Conservation (phyloP, 1,140 invertebrate genomes). For the Coenobita brevimanus region DNA sequence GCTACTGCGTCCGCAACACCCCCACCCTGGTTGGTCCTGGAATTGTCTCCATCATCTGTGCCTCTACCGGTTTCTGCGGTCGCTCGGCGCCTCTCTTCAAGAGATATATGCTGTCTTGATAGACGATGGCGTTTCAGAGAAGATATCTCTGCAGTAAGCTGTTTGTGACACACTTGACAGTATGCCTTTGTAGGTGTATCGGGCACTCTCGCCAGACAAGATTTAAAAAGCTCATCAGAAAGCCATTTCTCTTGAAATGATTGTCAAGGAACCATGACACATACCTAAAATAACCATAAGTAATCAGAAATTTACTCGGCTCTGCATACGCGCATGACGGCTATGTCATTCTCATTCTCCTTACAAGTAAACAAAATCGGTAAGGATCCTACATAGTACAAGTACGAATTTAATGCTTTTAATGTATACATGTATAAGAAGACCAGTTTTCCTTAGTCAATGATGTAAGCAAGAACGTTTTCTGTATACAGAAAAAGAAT, state of each 20-base stretch:
- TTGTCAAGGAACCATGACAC: neutral
- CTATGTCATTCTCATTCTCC: no score
- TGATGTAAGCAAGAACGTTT: no score
- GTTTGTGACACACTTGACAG: neutral
- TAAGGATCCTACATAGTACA: no score
- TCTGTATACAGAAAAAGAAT: no score
- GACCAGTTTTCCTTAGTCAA: no score
- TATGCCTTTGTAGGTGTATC: no score
- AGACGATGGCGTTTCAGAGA: neutral
- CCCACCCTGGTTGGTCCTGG: neutral
- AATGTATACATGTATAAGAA: no score
- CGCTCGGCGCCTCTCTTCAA: neutral
- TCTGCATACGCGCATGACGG: no score
- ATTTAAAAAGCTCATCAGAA: neutral
- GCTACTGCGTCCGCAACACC: neutral
- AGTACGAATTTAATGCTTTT: no score
- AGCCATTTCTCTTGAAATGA: neutral
- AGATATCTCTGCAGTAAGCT: neutral
- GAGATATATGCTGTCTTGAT: neutral
- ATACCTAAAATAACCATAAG: no score
- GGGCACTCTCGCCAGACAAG: neutral
- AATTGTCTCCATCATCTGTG: neutral
- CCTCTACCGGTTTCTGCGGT: neutral
- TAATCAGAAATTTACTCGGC: no score
- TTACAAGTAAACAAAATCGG: no score